Evolutionary conservation across 2,888 invertebrate species (phyloP), one percentile per base, ranked within the genome.

Genomic region (Rotaria magnacalcarata): DNA sequence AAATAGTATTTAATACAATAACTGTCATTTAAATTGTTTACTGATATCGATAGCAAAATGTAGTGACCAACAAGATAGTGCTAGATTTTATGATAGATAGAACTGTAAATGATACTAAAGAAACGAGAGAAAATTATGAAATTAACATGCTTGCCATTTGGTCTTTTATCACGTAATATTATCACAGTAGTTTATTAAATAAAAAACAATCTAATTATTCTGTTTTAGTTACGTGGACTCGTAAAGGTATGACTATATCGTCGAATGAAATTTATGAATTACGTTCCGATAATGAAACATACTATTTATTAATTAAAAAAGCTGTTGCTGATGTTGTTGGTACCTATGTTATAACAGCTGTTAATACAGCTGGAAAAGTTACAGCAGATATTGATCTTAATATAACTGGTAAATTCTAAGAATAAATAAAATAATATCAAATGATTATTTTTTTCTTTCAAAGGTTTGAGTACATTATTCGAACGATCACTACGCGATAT

Each of bases 221-320:
- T n/a, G 4, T 24, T 80, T 4, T 47, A 80, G 80, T 80, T 43
- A 47, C 80, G 47, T 80, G 80, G 80, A 24, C 47, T 6, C 43
- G 80, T 47, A 80, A 80, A 47, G 80, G 80, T n/a, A n/a, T 80
- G 43, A 10, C 16, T 11, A 47, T 80, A n/a, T 10, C 43, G 14
- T 11, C 21, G 0, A 80, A 47, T 80, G 80, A 80, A 14, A 0
- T 80, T 43, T 80, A 80, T n/a, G 16, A 80, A n/a, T 47, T 80
- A 80, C 80, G 80, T 24, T 24, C 80, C 21, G 80, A 80, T 10
- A 80, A 80, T 43, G 80, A 80, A n/a, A 47, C 47, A 43, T 47
- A 80, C 47, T 80, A 80, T n/a, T 80, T 80, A 47, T n/a, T 47
- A 47, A 80, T 80, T 2, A 80, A 47, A n/a, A 80, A 80, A 41